Evolutionary conservation across 1,140 invertebrate genomes (phyloP).

Genomic region (Nasonia longicornis): DNA sequence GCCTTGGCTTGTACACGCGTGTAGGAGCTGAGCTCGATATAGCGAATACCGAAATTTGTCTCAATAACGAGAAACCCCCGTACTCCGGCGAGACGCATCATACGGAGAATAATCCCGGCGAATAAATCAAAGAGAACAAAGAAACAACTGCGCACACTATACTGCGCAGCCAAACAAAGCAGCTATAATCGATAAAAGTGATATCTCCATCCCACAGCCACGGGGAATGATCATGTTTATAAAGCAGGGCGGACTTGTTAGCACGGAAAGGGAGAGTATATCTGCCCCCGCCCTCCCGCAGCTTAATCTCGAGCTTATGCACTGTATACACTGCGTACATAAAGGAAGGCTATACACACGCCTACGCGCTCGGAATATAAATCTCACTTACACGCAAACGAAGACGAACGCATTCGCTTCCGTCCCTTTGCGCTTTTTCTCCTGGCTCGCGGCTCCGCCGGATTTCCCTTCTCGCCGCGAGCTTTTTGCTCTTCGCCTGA

Average conservation of each 20-base stretch:
- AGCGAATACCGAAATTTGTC: too few species aligned
- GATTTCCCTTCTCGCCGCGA: background rate
- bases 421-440: background rate
- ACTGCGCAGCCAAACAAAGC: background rate
- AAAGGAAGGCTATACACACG: background rate
- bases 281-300: background rate
- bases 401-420: constrained; percentile 14
- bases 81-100: background rate
- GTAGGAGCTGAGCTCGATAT: too few species aligned
- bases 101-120: background rate
- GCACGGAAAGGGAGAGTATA: constrained; percentile 9
- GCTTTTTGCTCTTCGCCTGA: too few species aligned
- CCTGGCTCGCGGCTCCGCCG: background rate
- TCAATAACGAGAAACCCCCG: too few species aligned
- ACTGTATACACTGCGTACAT: background rate
- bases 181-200: constrained; percentile 1
- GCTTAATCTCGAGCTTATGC: constrained; percentile 3
- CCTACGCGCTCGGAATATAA: constrained; percentile 18
- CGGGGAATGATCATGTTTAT: background rate
- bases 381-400: constrained; percentile 31
- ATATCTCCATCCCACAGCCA: background rate
- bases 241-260: background rate
- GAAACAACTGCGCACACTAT: background rate
- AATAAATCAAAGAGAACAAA: background rate
- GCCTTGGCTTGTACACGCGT: too few species aligned